Percentiles rank a stretch among this genome's conserved stretches.
Conservation (phyloP, 2,113 vertebrate species). For the Vicugna pacos region DNA sequence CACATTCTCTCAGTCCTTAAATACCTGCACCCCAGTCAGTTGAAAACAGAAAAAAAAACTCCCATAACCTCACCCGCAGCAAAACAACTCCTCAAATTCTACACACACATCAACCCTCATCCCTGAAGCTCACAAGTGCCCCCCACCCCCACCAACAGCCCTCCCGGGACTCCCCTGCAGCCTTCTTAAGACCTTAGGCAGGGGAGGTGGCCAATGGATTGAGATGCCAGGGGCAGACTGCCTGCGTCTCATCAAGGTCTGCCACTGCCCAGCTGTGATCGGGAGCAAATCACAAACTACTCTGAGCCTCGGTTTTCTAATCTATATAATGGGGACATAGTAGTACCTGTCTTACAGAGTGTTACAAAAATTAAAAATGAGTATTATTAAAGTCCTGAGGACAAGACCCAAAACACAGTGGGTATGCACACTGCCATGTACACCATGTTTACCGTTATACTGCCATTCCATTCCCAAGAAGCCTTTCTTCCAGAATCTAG, state of each 20-base stretch:
- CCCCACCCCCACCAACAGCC: background rate
- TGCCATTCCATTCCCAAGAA: background rate
- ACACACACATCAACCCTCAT: background rate
- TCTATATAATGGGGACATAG: background rate
- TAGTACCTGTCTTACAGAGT: background rate
- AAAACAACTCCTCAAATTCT: background rate
- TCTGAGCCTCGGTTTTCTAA: background rate
- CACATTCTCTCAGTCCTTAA: background rate
- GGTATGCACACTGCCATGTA: accelerated
- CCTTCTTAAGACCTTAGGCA: background rate
- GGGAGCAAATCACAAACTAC: background rate
- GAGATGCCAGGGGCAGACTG: background rate
- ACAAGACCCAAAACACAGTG: background rate
- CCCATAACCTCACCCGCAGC: background rate
- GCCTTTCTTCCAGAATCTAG: background rate
- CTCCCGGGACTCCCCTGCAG: accelerated
- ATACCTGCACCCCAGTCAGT: background rate
- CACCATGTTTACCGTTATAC: accelerated
- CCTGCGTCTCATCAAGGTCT: too few relatives aligned
- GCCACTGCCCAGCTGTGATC: background rate
- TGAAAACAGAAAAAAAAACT: background rate
- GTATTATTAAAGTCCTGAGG: background rate
- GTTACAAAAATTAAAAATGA: background rate
- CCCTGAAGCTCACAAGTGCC: background rate
- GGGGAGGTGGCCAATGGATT: background rate